Base-by-base conservation (phyloP, 2,888 invertebrate genomes). In the Ormyrus nitidulus region DNA sequence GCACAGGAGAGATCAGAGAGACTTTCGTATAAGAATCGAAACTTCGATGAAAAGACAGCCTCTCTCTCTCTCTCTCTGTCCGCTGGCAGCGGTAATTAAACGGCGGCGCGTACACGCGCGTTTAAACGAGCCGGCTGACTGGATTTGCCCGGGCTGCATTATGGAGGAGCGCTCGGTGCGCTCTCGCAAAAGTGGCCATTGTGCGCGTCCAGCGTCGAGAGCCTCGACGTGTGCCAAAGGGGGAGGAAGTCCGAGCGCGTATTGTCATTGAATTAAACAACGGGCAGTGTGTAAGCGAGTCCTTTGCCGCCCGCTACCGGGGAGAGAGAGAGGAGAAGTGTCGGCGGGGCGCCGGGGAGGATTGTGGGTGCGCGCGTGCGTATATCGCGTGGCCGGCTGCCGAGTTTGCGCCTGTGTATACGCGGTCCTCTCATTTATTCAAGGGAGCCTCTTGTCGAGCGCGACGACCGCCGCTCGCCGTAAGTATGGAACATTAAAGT, bases 241-340 rank as follows among this genome's bases (percentile, higher is more conserved):
- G 59, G 54, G 51, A 58, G 58, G 34, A 34, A 34, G 34, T 34
- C 34, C 34, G 34, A 85, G 84, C 81, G 85, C 83, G 87, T 86
- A 88, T 90, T 90, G 89, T 89, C 88, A 88, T 87, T 83, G 84
- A 85, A 85, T 89, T 89, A 89, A 89, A 89, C 88, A 89, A 88
- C 86, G 85, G 76, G 19, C 54, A 9, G 59, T 13, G 59, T 13
- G 61, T 68, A 61, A 70, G 64, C 66, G 66, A 61, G 54, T 54
- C 64, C 75, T 74, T 68, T 64, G 62, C 46, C 19, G 56, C 56
- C 34, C 4, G 34, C 34, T 34, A 34, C 34, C 34, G 34, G 34
- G 2, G 19, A 19, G 19, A 13, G 59, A 74, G 76, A 19, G 71
- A 77, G 2, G 64, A 51, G 74, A 80, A 70, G 81, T 80, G 80